Evolutionary conservation across 2,888 invertebrate species (phyloP).

Genomic region (Pyrgus malvae): DNA sequence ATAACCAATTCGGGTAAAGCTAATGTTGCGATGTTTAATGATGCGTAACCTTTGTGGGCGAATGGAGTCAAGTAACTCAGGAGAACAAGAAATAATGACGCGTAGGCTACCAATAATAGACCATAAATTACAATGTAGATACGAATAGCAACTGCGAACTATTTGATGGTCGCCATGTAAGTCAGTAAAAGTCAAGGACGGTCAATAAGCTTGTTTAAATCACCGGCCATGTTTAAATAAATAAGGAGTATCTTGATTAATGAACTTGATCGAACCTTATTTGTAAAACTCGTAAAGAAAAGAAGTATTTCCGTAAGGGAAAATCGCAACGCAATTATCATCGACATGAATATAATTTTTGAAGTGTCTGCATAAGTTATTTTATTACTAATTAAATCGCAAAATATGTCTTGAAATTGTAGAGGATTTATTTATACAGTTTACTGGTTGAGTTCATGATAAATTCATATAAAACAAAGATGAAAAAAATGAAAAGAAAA

Average conservation of each 20-base stretch:
- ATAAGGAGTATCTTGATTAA: slow-evolving; percentile 8
- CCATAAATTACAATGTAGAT: slow-evolving; percentile 2
- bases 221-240: slow-evolving; percentile 3
- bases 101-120: slow-evolving; percentile 5
- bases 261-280: slow-evolving; percentile 6
- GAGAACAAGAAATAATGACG: not conserved
- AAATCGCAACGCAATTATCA: not conserved
- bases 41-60: slow-evolving; percentile 14
- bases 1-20: slow-evolving; percentile 1
- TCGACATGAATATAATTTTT: not conserved
- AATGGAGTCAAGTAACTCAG: slow-evolving; percentile 1
- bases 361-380: not conserved
- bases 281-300: not conserved
- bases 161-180: slow-evolving; percentile 6
- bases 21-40: slow-evolving; percentile 7
- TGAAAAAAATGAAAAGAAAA: no score
- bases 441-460: no score
- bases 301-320: not conserved
- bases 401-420: no score
- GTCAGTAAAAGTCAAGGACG: slow-evolving; percentile 24
- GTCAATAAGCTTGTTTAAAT: slow-evolving; percentile 17
- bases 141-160: not conserved
- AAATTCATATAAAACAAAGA: no score
- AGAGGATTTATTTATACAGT: no score
- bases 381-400: no score